Evolutionary conservation across 2,113 vertebrate species (phyloP).

Genomic region (Paratilapia polleni): DNA sequence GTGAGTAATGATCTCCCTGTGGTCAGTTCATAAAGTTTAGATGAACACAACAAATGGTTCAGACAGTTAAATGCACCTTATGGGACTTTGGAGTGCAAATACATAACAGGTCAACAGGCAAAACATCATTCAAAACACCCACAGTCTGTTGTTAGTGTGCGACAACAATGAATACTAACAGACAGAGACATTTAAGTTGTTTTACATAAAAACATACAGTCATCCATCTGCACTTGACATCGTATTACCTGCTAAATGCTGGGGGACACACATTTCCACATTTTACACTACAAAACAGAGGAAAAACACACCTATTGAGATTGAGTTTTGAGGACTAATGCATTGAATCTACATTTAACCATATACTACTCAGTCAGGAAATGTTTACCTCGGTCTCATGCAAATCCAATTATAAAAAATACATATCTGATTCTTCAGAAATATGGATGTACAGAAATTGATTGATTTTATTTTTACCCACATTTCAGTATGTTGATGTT

Average conservation of each 20-base stretch:
- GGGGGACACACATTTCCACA: slow-evolving; percentile 70
- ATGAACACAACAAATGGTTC: slow-evolving; percentile 28
- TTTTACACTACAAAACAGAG: slow-evolving; percentile 70
- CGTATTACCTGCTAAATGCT: slow-evolving; percentile 64
- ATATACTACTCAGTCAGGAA: neutral
- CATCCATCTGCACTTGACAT: neutral
- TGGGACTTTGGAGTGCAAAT: slow-evolving; percentile 52
- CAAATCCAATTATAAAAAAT: no score
- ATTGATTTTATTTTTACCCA: no score
- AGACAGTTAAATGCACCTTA: slow-evolving; percentile 26
- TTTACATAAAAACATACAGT: slow-evolving; percentile 16
- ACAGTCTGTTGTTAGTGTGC: slow-evolving; percentile 39
- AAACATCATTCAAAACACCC: slow-evolving; percentile 50
- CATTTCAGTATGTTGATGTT: no score
- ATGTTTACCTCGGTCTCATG: neutral
- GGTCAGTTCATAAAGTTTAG: neutral
- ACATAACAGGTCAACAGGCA: slow-evolving; percentile 45
- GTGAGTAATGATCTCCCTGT: neutral
- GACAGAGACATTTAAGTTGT: slow-evolving; percentile 10
- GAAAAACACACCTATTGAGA: slow-evolving; percentile 36
- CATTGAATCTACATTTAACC: neutral
- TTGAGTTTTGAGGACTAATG: neutral
- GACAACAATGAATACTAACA: slow-evolving; percentile 23
- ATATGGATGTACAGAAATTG: no score
- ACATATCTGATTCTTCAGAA: no score